These are phyloP conservation scores for Nomada hirtipes DNA, from an alignment of 2,888 invertebrate genomes.

Conservation along the genomic window DNA sequence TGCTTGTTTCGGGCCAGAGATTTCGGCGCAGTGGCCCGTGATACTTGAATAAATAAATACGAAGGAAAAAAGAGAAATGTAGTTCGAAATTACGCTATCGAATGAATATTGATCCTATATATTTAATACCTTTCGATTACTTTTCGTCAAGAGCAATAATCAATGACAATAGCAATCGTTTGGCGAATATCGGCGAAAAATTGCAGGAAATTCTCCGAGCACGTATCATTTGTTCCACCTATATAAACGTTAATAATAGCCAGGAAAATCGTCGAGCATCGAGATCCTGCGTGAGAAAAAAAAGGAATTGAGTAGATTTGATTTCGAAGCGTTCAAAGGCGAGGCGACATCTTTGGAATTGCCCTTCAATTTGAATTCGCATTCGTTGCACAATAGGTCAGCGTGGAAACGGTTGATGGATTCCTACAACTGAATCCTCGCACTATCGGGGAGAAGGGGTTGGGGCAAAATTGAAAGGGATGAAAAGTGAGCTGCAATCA, in stretches of 20 bases:
- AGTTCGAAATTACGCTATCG: not conserved
- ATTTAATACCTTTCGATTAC: not conserved
- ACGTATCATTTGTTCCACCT: no score
- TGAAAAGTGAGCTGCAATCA: constrained; percentile 29
- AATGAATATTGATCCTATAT: not conserved
- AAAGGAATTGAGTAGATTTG: not conserved
- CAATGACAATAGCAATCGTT: not conserved
- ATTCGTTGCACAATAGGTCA: not conserved
- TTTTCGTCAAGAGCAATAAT: no score
- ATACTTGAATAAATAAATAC: not conserved
- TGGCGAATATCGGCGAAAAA: not conserved
- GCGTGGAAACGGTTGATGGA: constrained; percentile 10
- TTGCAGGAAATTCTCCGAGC: no score
- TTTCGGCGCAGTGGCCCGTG: no score
- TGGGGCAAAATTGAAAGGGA: constrained; percentile 16
- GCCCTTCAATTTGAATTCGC: not conserved
- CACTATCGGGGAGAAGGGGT: not conserved
- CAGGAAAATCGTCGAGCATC: no score
- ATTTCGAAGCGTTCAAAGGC: not conserved
- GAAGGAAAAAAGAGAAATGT: not conserved
- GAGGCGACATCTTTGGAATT: not conserved
- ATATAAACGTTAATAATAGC: no score
- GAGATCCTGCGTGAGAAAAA: not conserved
- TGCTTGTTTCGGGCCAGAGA: no score
- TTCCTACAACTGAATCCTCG: not conserved